Conservation (phyloP, 2,797 vertebrate species). For the Gila robusta region DNA sequence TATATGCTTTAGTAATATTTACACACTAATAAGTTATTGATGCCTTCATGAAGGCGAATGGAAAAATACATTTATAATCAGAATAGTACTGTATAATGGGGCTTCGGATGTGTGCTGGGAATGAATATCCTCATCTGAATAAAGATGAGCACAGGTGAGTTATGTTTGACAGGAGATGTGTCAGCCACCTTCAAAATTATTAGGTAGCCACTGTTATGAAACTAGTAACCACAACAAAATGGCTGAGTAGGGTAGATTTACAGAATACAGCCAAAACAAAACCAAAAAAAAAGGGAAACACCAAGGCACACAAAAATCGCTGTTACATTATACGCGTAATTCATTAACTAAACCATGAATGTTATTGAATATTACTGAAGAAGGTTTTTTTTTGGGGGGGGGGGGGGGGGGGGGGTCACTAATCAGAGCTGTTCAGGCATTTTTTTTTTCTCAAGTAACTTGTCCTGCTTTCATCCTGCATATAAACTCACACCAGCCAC, state of each 20-base stretch:
- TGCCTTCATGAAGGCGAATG: not conserved
- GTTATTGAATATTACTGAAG: not conserved
- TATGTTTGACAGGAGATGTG: not conserved
- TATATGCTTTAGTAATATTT: not conserved
- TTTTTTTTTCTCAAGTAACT: not conserved
- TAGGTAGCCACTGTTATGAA: not conserved
- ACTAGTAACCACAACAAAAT: conserved; percentile 14
- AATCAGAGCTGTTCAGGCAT: not conserved
- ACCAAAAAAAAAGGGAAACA: not conserved
- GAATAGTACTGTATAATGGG: not conserved
- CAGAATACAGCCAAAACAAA: not conserved
- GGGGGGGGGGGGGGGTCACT: not conserved
- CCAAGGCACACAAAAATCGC: not conserved
- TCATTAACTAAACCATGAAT: not conserved
- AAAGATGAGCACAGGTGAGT: conserved; percentile 5
- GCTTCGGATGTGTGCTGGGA: not conserved
- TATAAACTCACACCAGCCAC: not conserved
- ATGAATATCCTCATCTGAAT: not conserved
- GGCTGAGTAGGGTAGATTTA: not conserved
- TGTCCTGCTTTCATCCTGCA: conserved; percentile 1
- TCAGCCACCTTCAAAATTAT: conserved; percentile 15
- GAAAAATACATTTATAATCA: not conserved
- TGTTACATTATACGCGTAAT: not conserved
- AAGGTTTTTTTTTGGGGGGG: no score
- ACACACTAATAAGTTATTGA: not conserved